Evolutionary conservation across 2,797 vertebrate genomes (phyloP), one percentile per base, ranked within the genome.

Genomic region (Cryptoblepharus egeriae): DNA sequence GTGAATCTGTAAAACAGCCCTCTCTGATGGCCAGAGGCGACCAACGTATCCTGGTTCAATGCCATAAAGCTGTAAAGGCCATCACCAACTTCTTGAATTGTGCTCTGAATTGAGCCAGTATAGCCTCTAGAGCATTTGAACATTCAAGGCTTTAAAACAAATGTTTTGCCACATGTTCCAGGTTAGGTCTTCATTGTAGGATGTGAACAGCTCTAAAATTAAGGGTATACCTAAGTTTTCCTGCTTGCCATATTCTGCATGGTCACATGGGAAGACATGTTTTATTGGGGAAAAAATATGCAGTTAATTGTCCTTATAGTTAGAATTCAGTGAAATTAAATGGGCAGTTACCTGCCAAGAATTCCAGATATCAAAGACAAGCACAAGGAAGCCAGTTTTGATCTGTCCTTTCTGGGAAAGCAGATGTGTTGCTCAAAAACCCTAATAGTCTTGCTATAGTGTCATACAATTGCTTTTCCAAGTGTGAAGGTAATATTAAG

Each of bases 271-370:
- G 30, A 57, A 45, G 49, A 32, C 58, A 55, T 65, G 60, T 81
- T 81, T 74, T 75, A 67, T 81, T 58, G 80, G 45, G 13, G 42
- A 28, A 13, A 81, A 74, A 42, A 57, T 39, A 39, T 77, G 67
- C 60, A 74, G 45, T 42, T 74, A 81, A 73, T n/a, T 64, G 58
- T 72, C 57, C 22, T 15, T 28, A 32, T 64, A 52, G 11, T 77
- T 89, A 60, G 4, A 85, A 68, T 85, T 64, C 64, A 22, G 42
- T 55, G 70, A 55, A 80, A 73, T 58, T 83, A 80, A 85, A 32
- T 70, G 81, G 80, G 35, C 60, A 64, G 75, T 65, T 57, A 30
- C 83, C 60, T 87, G 71, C 73, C 85, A 75, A 58, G 3, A 37
- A 26, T 88, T 88, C 72, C 42, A 67, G 74, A 75, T 49, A 28